A percentile compares a stretch with the other conserved stretches of the same genome.
Conservation (phyloP, 2,113 vertebrate genomes). For the Upupa epops region DNA sequence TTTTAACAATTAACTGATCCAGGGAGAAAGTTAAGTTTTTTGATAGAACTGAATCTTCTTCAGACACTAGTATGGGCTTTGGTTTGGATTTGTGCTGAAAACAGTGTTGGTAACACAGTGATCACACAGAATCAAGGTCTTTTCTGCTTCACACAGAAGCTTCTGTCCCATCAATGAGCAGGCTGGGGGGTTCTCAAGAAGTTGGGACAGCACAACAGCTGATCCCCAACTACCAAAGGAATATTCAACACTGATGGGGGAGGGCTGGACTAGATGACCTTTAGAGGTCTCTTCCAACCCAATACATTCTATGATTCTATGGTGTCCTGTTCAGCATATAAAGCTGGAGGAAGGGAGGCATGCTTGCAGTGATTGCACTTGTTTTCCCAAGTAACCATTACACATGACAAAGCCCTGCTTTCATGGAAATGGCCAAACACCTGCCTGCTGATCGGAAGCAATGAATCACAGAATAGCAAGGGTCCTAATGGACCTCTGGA, state of each 20-base stretch:
- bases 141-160: neutral
- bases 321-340: neutral
- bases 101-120: neutral
- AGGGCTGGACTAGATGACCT: too few species aligned
- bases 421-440: too few species aligned
- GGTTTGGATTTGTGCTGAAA: neutral
- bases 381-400: neutral
- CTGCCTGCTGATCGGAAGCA: neutral
- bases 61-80: neutral
- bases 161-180: neutral
- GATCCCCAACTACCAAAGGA: neutral
- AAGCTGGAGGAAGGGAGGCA: neutral
- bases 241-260: neutral
- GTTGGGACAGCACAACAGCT: neutral
- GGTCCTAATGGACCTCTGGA: too few species aligned
- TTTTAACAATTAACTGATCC: accelerated
- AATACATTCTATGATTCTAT: neutral
- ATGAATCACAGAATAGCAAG: neutral
- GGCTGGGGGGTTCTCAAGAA: neutral
- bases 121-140: neutral
- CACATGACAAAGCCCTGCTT: neutral
- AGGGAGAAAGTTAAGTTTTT: neutral
- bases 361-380: neutral
- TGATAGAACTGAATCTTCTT: neutral
- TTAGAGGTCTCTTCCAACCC: too few species aligned